A percentile compares a stretch with the other conserved stretches of the same genome.
Evolutionary conservation across 23 tunicate genomes (phyloP).

Genomic region (Ascidia mentula): DNA sequence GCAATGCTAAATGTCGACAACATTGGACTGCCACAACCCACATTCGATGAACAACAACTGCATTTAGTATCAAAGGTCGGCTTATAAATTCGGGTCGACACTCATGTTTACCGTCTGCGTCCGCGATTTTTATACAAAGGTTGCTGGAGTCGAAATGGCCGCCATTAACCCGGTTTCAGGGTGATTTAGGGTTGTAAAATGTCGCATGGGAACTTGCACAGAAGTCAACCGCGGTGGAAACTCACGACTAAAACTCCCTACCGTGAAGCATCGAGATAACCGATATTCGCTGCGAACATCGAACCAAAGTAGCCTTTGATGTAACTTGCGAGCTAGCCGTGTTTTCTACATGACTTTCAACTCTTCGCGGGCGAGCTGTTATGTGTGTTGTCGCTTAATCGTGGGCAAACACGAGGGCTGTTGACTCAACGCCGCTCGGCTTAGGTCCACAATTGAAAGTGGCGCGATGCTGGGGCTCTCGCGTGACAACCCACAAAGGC

Average conservation of each 20-base stretch:
- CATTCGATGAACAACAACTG: too few relatives aligned
- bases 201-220: too few relatives aligned
- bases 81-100: too few relatives aligned
- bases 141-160: background rate
- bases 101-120: too few relatives aligned
- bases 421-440: slow-evolving; percentile 3
- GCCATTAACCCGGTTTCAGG: background rate
- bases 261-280: too few relatives aligned
- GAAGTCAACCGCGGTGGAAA: too few relatives aligned
- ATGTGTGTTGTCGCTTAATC: slow-evolving; percentile 4
- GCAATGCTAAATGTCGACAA: too few relatives aligned
- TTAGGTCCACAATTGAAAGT: background rate
- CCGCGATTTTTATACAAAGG: background rate
- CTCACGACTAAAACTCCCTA: too few relatives aligned
- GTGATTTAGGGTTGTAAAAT: slow-evolving; percentile 7
- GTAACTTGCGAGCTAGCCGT: background rate
- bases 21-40: too few relatives aligned
- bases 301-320: background rate
- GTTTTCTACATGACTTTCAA: background rate
- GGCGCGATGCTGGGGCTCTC: background rate
- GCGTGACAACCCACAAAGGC: slow-evolving; percentile 12
- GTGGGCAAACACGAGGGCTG: background rate
- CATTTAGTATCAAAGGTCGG: too few relatives aligned
- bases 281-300: too few relatives aligned
- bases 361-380: background rate